A percentile compares a stretch with the other conserved stretches of the same genome.
These are phyloP conservation scores for Bettongia penicillata DNA, from an alignment of 2,113 vertebrate genomes.

Conservation along the genomic window DNA sequence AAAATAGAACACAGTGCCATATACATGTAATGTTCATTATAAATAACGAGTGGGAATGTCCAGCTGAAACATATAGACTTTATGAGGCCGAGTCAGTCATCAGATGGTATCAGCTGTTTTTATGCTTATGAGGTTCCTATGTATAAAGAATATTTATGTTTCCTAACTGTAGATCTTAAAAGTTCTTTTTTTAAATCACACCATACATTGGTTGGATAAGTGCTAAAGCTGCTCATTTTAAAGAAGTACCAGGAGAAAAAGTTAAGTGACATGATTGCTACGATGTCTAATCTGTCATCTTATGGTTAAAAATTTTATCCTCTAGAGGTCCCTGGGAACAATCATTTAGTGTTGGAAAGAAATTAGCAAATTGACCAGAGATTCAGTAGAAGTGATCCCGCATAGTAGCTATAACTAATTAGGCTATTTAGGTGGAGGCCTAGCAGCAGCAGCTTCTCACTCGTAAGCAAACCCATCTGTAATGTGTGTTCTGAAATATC, in stretches of 20 bases:
- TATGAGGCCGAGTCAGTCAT: neutral
- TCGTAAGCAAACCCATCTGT: too few relatives aligned
- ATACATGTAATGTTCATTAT: neutral
- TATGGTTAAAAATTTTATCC: neutral
- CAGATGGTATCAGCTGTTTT: neutral
- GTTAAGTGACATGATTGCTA: neutral
- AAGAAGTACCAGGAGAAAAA: neutral
- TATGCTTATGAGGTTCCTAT: neutral
- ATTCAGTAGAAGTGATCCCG: neutral
- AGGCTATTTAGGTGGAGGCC: neutral
- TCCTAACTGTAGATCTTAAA: neutral
- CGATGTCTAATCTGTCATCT: neutral
- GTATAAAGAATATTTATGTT: constrained; percentile 18
- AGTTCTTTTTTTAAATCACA: neutral
- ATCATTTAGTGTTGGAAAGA: neutral
- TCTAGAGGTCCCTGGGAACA: neutral
- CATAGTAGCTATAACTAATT: neutral
- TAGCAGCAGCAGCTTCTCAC: neutral
- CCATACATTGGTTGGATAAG: neutral
- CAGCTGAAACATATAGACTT: neutral
- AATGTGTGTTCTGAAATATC: neutral
- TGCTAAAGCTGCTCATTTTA: neutral
- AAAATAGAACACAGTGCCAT: neutral
- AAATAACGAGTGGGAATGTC: neutral
- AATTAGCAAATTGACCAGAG: neutral